Evolutionary conservation across 2,888 invertebrate species (phyloP), one percentile per base, ranked within the genome.

Genomic region (Argyresthia albistria): DNA sequence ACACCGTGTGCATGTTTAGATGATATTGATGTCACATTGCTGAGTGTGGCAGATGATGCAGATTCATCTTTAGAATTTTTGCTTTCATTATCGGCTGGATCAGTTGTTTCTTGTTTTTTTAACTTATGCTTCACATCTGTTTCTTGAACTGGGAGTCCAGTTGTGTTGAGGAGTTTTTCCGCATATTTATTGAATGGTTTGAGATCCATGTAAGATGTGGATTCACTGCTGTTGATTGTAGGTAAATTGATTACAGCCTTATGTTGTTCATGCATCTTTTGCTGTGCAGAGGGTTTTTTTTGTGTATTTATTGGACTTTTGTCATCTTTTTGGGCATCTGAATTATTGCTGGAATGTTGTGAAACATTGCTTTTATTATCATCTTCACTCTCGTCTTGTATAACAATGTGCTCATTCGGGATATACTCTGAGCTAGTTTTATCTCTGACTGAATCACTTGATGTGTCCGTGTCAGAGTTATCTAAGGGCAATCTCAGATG

Each of bases 391-490:
- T 61, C 61, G 57, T 49, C 58, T 43, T 57, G 56, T 35, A 54
- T 57, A 46, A 72, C 56, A 52, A 80, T 69, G 59, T 82, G 77
- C 52, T 79, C 74, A 64, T 73, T 82, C 8, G 83, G 78, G 56
- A 84, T 73, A 62, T 87, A 87, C 63, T 86, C 87, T 15, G 86
- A 86, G 58, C 77, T 73, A 53, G 76, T 75, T 63, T 80, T 83
- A 12, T 82, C 83, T 58, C 75, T 70, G 2, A 71, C 66, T 4
- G 82, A 86, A 55, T 83, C 86, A 62, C 78, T 80, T 3, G 87
- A 84, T n/a, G 86, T 83, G 53, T 87, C 87, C 8, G 86, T 87
- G 53, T 87, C 87, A 0, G 86, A 87, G 56, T 84, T 80, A 55
- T 87, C 83, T 54, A 86, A 61, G 45, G 77, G 79, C 47, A 87